Conservation (phyloP, 2,797 vertebrate species). For the Sebastes oblongus region DNA sequence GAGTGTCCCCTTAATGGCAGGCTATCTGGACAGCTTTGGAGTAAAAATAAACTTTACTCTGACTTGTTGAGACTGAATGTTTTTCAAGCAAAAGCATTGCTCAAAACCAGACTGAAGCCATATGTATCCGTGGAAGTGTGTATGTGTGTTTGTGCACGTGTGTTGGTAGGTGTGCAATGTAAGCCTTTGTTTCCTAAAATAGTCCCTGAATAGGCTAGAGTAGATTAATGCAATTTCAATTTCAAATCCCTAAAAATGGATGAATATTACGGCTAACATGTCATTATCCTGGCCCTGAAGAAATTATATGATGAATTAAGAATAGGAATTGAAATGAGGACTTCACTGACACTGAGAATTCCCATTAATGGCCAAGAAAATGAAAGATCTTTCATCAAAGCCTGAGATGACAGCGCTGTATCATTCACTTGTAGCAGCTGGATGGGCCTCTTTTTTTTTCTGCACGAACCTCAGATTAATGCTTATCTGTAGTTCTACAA, state of each 20-base stretch:
- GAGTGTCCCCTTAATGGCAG: slow-evolving; percentile 14
- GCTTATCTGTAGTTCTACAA: slow-evolving; percentile 40
- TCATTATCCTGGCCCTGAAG: slow-evolving; percentile 54
- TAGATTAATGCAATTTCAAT: slow-evolving; percentile 43
- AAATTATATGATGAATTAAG: slow-evolving; percentile 62
- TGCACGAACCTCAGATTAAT: slow-evolving; percentile 30
- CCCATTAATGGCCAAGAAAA: slow-evolving; percentile 65
- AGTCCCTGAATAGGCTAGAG: slow-evolving; percentile 16
- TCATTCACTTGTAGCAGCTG: slow-evolving; percentile 52
- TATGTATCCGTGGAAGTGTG: neutral
- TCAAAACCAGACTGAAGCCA: neutral
- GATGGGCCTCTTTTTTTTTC: slow-evolving; percentile 24
- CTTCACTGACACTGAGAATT: slow-evolving; percentile 56
- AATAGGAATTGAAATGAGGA: slow-evolving; percentile 56
- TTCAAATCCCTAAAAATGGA: slow-evolving; percentile 40
- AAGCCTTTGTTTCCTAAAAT: slow-evolving; percentile 24
- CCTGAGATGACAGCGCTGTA: slow-evolving; percentile 51
- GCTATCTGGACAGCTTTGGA: neutral
- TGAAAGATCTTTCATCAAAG: slow-evolving; percentile 70
- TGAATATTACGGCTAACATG: slow-evolving; percentile 50
- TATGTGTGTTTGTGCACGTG: neutral
- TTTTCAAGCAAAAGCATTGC: neutral
- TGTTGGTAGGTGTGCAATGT: slow-evolving; percentile 2
- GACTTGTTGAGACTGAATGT: neutral
- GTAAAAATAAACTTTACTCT: neutral